Percentiles rank a stretch among this genome's conserved stretches.
phyloP scores from a whole-genome alignment of 2,113 vertebrate genomes.

The Carassius auratus region DNA sequence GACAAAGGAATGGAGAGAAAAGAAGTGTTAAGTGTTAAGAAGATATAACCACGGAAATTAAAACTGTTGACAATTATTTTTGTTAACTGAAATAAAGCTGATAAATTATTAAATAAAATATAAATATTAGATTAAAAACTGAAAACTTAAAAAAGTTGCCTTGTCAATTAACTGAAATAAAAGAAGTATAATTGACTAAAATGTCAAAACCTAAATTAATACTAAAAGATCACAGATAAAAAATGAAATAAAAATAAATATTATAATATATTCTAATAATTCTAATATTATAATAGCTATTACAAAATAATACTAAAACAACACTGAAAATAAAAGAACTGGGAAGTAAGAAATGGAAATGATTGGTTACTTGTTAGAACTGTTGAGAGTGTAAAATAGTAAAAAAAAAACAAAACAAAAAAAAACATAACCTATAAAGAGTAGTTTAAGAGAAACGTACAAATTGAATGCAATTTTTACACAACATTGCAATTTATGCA shows the following conservation, averaged over 20 bases:
- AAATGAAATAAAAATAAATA: neutral
- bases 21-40: constrained; percentile 12
- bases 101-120: neutral
- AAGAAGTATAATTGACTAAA: neutral
- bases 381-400: no score
- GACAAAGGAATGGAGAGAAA: neutral
- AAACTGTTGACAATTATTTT: neutral
- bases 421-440: neutral
- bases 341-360: no score
- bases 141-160: neutral
- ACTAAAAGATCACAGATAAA: neutral
- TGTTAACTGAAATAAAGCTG: neutral
- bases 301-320: no score
- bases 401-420: neutral
- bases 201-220: neutral
- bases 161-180: neutral
- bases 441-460: neutral
- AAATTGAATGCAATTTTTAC: no score
- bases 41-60: constrained; percentile 1
- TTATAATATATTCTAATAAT: neutral
- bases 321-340: no score
- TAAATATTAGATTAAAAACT: neutral
- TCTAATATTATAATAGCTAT: no score
- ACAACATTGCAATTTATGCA: no score
- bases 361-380: neutral